Percentiles rank a stretch among this genome's conserved stretches.
phyloP scores from a whole-genome alignment of 1,140 invertebrate species.

The Brachionus manjavacas region DNA sequence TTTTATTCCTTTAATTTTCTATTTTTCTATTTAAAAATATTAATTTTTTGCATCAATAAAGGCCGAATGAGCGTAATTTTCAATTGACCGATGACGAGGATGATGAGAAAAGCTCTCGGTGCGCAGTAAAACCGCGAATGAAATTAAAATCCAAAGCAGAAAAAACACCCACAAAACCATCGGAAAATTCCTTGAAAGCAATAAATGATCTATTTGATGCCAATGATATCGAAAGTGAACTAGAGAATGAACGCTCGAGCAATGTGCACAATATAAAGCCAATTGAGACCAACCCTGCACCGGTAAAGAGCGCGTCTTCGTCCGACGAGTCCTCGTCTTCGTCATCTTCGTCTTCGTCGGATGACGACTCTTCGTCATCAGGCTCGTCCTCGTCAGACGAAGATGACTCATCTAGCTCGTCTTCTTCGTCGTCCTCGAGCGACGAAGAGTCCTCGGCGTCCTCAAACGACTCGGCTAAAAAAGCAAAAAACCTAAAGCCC shows the following conservation, averaged over 20 bases:
- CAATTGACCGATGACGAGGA: slow-evolving; percentile 6
- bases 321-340: slow-evolving; percentile 5
- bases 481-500: not conserved
- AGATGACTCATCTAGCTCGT: slow-evolving; percentile 3
- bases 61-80: not conserved
- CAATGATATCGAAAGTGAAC: not conserved
- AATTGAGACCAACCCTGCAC: not conserved
- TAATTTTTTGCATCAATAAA: not conserved
- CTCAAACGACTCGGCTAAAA: not conserved
- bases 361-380: not conserved
- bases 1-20: no score
- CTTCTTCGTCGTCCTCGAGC: slow-evolving; percentile 5
- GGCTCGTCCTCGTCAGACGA: not conserved
- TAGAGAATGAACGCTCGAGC: slow-evolving; percentile 21
- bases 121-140: not conserved
- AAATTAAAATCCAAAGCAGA: not conserved
- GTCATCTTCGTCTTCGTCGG: not conserved
- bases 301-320: not conserved
- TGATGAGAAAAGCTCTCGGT: not conserved
- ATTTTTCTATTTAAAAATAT: no score
- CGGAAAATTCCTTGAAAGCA: not conserved
- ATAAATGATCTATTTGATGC: not conserved
- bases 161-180: not conserved
- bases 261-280: not conserved
- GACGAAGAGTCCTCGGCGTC: slow-evolving; percentile 10